Evolutionary conservation across 2,888 invertebrate genomes (phyloP).

Genomic region (Gonocerus acuteangulatus): DNA sequence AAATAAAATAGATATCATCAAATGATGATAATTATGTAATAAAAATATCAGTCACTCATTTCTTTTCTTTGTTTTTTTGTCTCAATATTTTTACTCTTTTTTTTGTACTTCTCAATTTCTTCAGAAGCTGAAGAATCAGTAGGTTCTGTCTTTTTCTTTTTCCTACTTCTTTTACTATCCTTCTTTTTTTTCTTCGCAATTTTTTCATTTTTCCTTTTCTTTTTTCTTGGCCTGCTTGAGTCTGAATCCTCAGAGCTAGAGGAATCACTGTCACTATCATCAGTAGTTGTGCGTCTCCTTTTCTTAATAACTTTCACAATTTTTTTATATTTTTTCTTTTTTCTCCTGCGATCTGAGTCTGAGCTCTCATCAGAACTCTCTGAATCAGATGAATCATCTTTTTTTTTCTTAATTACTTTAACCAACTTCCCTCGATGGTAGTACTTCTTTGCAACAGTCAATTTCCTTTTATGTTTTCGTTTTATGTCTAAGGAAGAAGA

Average conservation of each 20-base stretch:
- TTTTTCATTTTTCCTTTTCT: conserved; percentile 34
- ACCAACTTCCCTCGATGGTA: conserved; percentile 39
- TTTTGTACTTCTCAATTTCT: conserved; percentile 12
- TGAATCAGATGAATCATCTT: conserved; percentile 35
- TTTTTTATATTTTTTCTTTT: conserved; percentile 33
- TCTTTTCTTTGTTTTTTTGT: conserved; percentile 14
- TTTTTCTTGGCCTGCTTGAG: conserved; percentile 22
- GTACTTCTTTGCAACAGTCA: conserved; percentile 37
- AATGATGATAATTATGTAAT: not conserved
- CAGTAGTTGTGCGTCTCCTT: conserved; percentile 29
- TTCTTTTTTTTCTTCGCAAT: conserved; percentile 36
- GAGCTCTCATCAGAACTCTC: conserved; percentile 37
- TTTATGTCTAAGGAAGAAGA: conserved; percentile 36
- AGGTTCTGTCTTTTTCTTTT: conserved; percentile 24
- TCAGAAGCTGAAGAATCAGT: conserved; percentile 28
- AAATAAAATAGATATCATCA: not conserved
- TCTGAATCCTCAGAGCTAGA: conserved; percentile 35
- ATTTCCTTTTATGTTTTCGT: conserved; percentile 33
- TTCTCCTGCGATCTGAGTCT: conserved; percentile 34
- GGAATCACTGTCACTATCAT: conserved; percentile 35
- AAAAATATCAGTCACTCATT: conserved; percentile 18
- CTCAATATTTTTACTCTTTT: conserved; percentile 17
- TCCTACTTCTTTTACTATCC: conserved; percentile 29
- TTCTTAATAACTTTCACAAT: conserved; percentile 37
- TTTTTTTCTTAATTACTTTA: conserved; percentile 38